These are phyloP conservation scores for Buathra laborator DNA, from an alignment of 2,888 invertebrate genomes.

Conservation along the genomic window DNA sequence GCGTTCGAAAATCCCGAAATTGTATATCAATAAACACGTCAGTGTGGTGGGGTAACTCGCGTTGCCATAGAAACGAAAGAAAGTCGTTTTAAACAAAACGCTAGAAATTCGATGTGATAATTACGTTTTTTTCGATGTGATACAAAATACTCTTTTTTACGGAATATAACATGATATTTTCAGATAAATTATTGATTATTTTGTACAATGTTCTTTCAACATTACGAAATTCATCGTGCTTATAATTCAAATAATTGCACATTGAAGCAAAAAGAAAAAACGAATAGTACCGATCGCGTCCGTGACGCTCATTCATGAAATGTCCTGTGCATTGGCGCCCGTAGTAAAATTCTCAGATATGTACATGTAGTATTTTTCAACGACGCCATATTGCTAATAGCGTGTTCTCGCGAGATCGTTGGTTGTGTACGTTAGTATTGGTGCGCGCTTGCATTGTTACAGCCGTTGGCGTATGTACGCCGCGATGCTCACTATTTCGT, in stretches of 20 bases:
- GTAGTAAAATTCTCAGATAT: conserved; percentile 54
- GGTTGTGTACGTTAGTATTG: conserved; percentile 42
- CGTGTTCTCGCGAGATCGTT: conserved; percentile 33
- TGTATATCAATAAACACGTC: neutral
- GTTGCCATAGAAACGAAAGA: conserved; percentile 44
- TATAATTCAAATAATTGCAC: neutral
- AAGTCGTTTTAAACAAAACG: neutral
- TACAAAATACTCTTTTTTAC: neutral
- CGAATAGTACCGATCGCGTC: conserved; percentile 36
- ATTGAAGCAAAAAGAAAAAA: neutral
- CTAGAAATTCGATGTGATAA: neutral
- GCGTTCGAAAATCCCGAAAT: neutral
- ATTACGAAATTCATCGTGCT: neutral
- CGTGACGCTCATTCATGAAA: conserved; percentile 40
- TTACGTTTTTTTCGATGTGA: neutral
- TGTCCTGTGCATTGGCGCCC: conserved; percentile 40
- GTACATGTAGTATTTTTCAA: conserved; percentile 32
- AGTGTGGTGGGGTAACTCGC: neutral
- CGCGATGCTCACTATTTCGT: neutral
- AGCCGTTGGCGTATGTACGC: conserved; percentile 40
- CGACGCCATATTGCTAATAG: conserved; percentile 59
- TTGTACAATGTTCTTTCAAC: neutral
- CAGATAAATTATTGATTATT: no score
- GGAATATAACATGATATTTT: neutral
- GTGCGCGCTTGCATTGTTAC: conserved; percentile 29